Evolutionary conservation across 92 coral and sea anemone genomes (phyloP).

Genomic region (Anthopleura xanthogrammica): DNA sequence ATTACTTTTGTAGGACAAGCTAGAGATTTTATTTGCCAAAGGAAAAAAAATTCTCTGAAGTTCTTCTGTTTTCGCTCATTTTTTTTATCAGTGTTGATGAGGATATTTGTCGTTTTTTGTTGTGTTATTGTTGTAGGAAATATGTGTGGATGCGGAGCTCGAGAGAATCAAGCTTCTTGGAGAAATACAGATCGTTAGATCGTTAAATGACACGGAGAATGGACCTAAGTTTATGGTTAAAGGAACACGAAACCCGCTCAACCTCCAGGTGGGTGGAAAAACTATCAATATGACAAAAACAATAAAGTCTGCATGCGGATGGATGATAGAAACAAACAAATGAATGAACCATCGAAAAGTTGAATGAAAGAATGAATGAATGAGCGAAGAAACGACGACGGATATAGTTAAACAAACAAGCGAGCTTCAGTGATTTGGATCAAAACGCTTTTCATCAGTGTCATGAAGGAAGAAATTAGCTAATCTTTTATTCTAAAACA

Average conservation of each 20-base stretch:
- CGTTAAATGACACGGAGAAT: conserved; percentile 47
- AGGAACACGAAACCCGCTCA: conserved; percentile 48
- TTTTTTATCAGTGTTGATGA: background rate
- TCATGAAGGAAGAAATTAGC: background rate
- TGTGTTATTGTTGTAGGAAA: conserved; percentile 21
- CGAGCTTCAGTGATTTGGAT: too few species aligned
- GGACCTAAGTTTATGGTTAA: conserved; percentile 57
- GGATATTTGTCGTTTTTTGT: background rate
- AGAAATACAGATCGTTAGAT: conserved; percentile 45
- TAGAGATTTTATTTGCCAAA: too few species aligned
- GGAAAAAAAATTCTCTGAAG: background rate
- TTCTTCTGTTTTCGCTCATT: background rate
- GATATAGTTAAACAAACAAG: too few species aligned
- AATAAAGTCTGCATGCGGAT: too few species aligned
- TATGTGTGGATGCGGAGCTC: conserved; percentile 54
- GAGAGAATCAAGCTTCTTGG: conserved; percentile 56
- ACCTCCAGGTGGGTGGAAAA: conserved; percentile 34
- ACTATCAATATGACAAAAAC: too few species aligned
- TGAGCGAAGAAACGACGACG: too few species aligned
- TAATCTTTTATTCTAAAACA: background rate
- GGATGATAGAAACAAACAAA: too few species aligned
- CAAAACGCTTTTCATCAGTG: too few species aligned
- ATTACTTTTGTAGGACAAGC: too few species aligned
- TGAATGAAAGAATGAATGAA: too few species aligned
- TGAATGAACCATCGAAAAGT: too few species aligned